Conservation (phyloP, 92 coral and sea anemone genomes). For the Desmophyllum pertusum region DNA sequence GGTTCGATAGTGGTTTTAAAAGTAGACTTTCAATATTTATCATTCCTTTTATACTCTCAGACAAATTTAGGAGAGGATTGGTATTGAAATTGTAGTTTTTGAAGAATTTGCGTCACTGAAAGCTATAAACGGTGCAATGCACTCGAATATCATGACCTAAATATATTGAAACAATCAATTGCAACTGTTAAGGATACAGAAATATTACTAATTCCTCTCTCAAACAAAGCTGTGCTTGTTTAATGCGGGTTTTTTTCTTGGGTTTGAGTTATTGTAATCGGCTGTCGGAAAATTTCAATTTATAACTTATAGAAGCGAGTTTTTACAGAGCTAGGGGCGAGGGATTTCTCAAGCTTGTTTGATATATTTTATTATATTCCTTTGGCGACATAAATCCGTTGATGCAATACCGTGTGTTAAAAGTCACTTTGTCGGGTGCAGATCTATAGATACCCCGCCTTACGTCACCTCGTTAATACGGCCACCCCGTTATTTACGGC, state of each 20-base stretch:
- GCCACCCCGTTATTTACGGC: no score
- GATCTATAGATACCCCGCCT: not conserved
- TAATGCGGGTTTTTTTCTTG: not conserved
- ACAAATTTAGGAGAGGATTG: not conserved
- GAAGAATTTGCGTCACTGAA: conserved; percentile 8
- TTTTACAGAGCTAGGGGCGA: no score
- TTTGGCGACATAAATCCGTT: no score
- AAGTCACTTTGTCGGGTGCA: no score
- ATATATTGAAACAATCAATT: not conserved
- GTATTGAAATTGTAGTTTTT: conserved; percentile 10
- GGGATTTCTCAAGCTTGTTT: no score
- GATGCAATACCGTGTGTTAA: no score
- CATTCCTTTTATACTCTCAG: not conserved
- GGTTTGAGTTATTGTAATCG: not conserved
- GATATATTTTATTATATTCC: no score
- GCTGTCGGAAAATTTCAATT: no score
- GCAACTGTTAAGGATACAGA: not conserved
- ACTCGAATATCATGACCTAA: not conserved
- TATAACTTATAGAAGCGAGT: no score
- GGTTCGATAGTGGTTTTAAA: not conserved
- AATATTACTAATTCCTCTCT: no score
- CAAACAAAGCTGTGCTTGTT: not conserved
- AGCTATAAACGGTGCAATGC: no score
- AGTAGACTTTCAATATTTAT: not conserved
- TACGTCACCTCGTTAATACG: not conserved